These are phyloP conservation scores for Chondrosia reniformis DNA, from an alignment of 37 sponge, comb jelly and placozoan species.

Conservation along the genomic window DNA sequence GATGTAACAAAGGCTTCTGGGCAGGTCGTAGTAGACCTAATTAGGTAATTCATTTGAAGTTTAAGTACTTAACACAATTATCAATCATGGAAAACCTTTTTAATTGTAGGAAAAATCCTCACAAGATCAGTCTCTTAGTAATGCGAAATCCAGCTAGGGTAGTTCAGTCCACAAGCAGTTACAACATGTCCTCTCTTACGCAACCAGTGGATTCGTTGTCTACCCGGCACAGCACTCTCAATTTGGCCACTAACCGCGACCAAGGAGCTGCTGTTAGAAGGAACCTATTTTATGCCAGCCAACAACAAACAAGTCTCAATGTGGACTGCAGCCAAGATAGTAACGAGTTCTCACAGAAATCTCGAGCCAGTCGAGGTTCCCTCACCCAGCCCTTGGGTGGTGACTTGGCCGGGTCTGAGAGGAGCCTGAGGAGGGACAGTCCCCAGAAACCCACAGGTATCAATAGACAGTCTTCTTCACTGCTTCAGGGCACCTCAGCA, in stretches of 20 bases:
- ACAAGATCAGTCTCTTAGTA: conserved; percentile 21
- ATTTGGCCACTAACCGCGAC: background rate
- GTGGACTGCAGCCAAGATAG: background rate
- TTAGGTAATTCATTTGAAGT: background rate
- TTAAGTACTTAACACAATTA: too few species aligned
- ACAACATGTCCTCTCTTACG: background rate
- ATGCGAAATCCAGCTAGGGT: background rate
- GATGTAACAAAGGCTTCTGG: conserved; percentile 46
- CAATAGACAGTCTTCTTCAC: too few species aligned
- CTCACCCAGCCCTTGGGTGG: background rate
- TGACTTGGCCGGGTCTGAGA: background rate
- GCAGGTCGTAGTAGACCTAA: conserved; percentile 32
- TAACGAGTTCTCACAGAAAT: background rate
- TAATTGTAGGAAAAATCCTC: conserved; percentile 39
- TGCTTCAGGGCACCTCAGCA: too few species aligned
- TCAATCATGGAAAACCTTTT: too few species aligned
- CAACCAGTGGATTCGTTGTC: background rate
- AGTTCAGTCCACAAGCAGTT: background rate
- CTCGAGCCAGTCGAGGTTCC: background rate
- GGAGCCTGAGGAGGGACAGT: background rate
- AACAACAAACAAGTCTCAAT: background rate
- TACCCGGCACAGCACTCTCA: conserved; percentile 1
- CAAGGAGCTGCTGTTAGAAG: background rate
- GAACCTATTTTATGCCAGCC: background rate
- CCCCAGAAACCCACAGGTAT: background rate